These are phyloP conservation scores for Falcunculus frontatus DNA, from an alignment of 2,113 vertebrate genomes.

Conservation along the genomic window DNA sequence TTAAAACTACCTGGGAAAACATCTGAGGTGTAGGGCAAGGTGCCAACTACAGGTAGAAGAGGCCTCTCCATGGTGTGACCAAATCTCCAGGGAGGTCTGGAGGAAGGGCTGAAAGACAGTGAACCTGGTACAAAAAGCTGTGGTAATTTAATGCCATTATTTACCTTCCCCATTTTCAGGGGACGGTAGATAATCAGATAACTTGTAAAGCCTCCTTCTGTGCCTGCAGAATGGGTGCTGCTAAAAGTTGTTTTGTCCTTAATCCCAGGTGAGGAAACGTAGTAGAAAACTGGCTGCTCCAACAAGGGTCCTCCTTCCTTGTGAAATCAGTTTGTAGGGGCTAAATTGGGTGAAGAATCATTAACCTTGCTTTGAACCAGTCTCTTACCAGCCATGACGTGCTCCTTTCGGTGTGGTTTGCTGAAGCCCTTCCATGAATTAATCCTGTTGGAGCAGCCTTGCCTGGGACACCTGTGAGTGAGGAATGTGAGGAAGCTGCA, in stretches of 20 bases:
- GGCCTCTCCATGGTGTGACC: background rate
- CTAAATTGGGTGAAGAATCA: background rate
- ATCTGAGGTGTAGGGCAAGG: background rate
- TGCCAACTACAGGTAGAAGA: background rate
- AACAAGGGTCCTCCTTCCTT: background rate
- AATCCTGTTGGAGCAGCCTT: background rate
- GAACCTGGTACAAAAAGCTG: background rate
- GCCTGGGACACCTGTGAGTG: background rate
- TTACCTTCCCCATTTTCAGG: background rate
- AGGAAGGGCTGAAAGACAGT: background rate
- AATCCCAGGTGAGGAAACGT: background rate
- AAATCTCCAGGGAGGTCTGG: background rate
- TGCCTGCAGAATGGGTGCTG: background rate
- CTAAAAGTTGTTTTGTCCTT: background rate
- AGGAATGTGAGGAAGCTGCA: constrained; percentile 10
- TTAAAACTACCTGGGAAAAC: background rate
- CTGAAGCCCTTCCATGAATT: background rate
- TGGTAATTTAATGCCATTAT: background rate
- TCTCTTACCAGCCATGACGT: background rate
- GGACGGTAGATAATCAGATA: background rate
- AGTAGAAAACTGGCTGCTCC: background rate
- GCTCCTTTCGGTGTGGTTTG: background rate
- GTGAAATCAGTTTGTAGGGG: background rate
- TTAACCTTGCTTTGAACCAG: background rate
- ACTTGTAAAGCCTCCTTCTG: background rate